A percentile compares a stretch with the other conserved stretches of the same genome.
Conservation (phyloP, 2,888 invertebrate genomes). For the Caenorhabditis angaria region DNA sequence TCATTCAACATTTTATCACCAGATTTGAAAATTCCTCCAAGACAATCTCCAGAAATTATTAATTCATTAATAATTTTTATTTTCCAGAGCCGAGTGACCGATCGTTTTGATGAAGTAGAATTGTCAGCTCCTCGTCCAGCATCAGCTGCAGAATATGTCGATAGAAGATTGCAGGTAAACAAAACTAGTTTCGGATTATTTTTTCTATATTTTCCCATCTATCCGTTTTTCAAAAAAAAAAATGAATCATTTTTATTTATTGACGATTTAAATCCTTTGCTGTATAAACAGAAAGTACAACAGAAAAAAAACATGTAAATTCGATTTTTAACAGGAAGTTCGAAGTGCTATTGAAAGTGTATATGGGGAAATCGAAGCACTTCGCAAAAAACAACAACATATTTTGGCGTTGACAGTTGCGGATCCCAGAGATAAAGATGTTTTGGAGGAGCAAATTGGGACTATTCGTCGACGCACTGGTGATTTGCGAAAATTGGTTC, state of each 20-base stretch:
- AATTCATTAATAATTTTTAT: no score
- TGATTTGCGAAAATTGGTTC: constrained; percentile 49
- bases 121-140: constrained; percentile 48
- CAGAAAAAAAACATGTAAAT: background rate
- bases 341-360: constrained; percentile 41
- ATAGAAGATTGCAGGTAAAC: constrained; percentile 48
- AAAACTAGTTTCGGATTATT: background rate
- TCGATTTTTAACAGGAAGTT: constrained; percentile 31
- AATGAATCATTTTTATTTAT: background rate
- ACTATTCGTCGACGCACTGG: constrained; percentile 48
- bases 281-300: background rate
- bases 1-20: no score
- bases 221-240: no score
- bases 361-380: constrained; percentile 47
- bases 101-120: constrained; percentile 61
- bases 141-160: constrained; percentile 48
- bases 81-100: constrained; percentile 54
- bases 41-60: no score
- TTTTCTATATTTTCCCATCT: no score
- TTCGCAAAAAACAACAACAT: constrained; percentile 54
- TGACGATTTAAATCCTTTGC: constrained; percentile 3
- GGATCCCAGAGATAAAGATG: constrained; percentile 56
- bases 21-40: no score
- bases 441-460: constrained; percentile 64
- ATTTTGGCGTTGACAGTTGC: constrained; percentile 51